Evolutionary conservation across 2,888 invertebrate species (phyloP).

Genomic region (Athetis lepigone): DNA sequence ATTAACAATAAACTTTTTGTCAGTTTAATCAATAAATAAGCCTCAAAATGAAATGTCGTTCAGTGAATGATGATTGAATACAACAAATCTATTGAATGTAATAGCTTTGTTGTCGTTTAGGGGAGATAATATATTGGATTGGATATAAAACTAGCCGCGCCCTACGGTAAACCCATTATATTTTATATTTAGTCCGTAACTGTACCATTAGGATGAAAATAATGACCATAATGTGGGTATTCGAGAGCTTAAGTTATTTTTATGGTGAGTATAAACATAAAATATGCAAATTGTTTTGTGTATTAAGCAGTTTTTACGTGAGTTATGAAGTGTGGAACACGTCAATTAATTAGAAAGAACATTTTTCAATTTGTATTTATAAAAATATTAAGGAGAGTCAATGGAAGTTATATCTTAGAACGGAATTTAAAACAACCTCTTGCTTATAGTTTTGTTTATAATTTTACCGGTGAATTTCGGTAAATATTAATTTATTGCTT

Average conservation of each 20-base stretch:
- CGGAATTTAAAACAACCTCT: background rate
- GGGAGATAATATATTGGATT: constrained; percentile 26
- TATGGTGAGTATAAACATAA: constrained; percentile 64
- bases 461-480: background rate
- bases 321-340: constrained; percentile 50
- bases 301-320: constrained; percentile 42
- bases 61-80: constrained; percentile 49
- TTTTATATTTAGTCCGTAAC: constrained; percentile 55
- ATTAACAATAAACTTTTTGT: constrained; percentile 33
- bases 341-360: constrained; percentile 37
- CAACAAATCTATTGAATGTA: constrained; percentile 46
- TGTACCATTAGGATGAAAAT: constrained; percentile 60
- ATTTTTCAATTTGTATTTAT: constrained; percentile 23
- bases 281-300: constrained; percentile 67
- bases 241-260: constrained; percentile 63
- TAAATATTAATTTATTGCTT: background rate
- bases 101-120: constrained; percentile 31
- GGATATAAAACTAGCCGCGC: constrained; percentile 50
- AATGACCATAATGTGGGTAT: constrained; percentile 62
- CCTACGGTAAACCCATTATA: constrained; percentile 42
- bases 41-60: constrained; percentile 31
- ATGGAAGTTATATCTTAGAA: constrained; percentile 5
- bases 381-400: no score
- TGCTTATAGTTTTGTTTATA: background rate
- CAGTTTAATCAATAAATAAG: constrained; percentile 39